These are phyloP conservation scores for Chondrosia reniformis DNA, from an alignment of 37 sponge, comb jelly and placozoan genomes.

Conservation along the genomic window DNA sequence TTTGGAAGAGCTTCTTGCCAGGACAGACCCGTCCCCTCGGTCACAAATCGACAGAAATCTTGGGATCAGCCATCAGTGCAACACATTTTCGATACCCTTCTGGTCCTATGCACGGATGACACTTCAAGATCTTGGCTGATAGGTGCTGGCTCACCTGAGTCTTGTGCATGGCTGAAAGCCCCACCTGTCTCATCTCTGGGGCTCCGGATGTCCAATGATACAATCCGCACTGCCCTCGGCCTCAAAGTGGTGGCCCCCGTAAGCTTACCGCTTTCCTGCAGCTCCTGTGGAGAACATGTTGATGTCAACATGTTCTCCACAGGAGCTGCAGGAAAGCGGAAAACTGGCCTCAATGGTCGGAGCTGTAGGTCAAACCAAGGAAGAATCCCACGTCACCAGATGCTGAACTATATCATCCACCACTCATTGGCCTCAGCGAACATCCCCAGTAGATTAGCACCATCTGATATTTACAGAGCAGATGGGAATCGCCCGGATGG, in stretches of 20 bases:
- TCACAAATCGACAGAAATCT: background rate
- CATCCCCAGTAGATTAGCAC: background rate
- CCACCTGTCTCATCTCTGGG: conserved; percentile 1
- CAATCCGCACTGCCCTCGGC: background rate
- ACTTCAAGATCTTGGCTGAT: background rate
- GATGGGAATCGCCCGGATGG: no score
- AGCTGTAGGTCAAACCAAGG: background rate
- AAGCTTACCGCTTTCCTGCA: background rate
- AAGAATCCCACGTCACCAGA: no score
- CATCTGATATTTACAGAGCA: background rate
- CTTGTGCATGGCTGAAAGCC: background rate
- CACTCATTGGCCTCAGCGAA: background rate
- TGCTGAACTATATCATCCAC: background rate
- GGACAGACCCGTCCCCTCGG: background rate
- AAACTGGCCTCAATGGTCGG: background rate
- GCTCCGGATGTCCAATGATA: background rate
- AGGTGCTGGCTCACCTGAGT: background rate
- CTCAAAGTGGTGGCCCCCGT: background rate
- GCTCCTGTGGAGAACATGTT: background rate
- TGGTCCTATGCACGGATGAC: background rate
- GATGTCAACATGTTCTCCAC: no score
- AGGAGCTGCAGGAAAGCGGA: no score
- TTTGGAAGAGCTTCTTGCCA: background rate
- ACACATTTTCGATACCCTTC: background rate
- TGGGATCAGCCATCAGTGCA: background rate